Evolutionary conservation across 2,888 invertebrate species (phyloP), one percentile per base, ranked within the genome.

Genomic region (Portevinia maculata): DNA sequence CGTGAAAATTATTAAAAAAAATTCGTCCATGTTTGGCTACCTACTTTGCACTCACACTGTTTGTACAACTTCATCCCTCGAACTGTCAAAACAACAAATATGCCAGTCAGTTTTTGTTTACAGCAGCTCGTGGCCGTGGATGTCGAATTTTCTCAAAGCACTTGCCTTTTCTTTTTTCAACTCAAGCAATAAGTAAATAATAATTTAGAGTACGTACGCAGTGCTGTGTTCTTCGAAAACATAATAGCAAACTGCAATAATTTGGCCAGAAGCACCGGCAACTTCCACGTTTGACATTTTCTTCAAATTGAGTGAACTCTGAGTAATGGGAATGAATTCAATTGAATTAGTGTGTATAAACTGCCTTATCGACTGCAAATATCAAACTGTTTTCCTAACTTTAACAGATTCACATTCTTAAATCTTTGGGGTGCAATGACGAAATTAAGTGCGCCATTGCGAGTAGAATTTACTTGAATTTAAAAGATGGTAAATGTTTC

Each of bases 401-500:
- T 24, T 2, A 24, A 24, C 59, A 86, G 86, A 53, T 85, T 1
- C 65, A 76, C 60, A 88, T 91, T 59, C 91, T 92, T 85, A 88
- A 90, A 65, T 88, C 88, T 48, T 78, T 92, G 21, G 92, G 92
- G 0, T 91, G 92, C 53, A 87, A 85, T 9, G 90, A 92, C 84
- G 89, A 89, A 78, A 86, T 89, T 17, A 90, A 91, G 85, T 91
- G 92, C 13, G 90, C 91, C 1, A 87, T 92, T 79, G 91, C 92
- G 0, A 90, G 90, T 59, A 91, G 92, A 85, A 91, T 93, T 1
- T 93, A 92, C 85, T 88, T 92, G 50, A 93, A 93, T 86, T 87
- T 94, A 44, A 91, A 91, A 84, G 92, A 92, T 90, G 92, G 93
- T 93, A 89, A 62, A 24, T 32, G 21, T 6, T 15, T 15, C 9